Evolutionary conservation across 2,888 invertebrate species (phyloP).

Genomic region (Lithophane ornitopus): DNA sequence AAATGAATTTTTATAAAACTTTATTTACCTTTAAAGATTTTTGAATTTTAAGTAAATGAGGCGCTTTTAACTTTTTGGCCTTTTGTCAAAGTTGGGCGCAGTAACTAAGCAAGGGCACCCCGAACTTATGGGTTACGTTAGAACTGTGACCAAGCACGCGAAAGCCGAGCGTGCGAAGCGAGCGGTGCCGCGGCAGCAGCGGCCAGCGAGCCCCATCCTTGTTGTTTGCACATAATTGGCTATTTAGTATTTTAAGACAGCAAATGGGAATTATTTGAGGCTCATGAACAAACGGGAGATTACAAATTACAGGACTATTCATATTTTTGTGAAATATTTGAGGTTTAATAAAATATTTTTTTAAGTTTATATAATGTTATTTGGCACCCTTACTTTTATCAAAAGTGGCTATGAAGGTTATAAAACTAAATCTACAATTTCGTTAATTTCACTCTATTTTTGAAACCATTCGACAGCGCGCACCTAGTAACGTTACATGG

Average conservation of each 20-base stretch:
- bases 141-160: too few relatives aligned
- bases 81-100: neutral
- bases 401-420: neutral
- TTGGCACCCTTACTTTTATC: neutral
- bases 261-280: neutral
- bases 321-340: too few relatives aligned
- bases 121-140: neutral
- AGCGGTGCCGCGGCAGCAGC: too few relatives aligned
- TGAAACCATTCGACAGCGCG: neutral
- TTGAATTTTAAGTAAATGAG: neutral
- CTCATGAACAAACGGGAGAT: neutral
- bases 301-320: too few relatives aligned
- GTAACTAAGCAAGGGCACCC: neutral
- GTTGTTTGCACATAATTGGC: too few relatives aligned
- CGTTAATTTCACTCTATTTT: neutral
- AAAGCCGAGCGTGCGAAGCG: too few relatives aligned
- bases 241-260: neutral
- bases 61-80: neutral
- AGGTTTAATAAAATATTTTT: too few relatives aligned
- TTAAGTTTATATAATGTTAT: too few relatives aligned
- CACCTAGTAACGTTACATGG: neutral
- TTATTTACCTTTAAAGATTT: neutral
- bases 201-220: too few relatives aligned
- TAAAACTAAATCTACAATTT: too few relatives aligned
- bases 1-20: neutral